Conservation (phyloP, 2,888 invertebrate species). For the Brachypterus glaber region DNA sequence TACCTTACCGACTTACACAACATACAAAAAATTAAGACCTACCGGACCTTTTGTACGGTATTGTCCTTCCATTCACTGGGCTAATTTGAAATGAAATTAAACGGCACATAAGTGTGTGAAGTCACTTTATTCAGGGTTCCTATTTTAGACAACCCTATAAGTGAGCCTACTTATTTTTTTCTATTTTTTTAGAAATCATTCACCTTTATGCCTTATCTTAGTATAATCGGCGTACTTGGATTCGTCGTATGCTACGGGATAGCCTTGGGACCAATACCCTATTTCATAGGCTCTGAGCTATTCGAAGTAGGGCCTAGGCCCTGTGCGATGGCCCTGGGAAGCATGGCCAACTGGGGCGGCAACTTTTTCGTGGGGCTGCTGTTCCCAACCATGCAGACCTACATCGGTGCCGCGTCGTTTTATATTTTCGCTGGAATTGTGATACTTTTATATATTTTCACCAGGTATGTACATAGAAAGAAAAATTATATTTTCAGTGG, state of each 20-base stretch:
- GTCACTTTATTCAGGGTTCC: too few relatives aligned
- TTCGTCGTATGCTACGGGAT: conserved; percentile 75
- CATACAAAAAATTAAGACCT: too few relatives aligned
- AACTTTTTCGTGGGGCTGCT: conserved; percentile 79
- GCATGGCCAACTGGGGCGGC: conserved; percentile 78
- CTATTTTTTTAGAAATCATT: too few relatives aligned
- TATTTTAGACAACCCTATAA: too few relatives aligned
- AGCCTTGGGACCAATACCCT: conserved; percentile 80
- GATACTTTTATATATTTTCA: conserved; percentile 47
- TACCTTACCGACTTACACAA: too few relatives aligned
- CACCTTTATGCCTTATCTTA: conserved; percentile 67
- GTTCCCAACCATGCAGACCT: conserved; percentile 55
- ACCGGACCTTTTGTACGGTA: too few relatives aligned
- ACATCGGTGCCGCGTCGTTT: conserved; percentile 64
- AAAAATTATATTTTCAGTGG: too few relatives aligned
- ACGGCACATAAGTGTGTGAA: too few relatives aligned
- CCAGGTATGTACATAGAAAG: conserved; percentile 45
- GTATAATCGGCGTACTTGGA: conserved; percentile 58
- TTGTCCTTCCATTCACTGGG: too few relatives aligned
- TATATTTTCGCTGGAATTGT: conserved; percentile 58
- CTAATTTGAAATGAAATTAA: too few relatives aligned
- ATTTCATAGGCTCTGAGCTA: conserved; percentile 77
- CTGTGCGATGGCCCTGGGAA: conserved; percentile 78
- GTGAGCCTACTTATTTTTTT: too few relatives aligned
- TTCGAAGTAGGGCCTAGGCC: conserved; percentile 79